Percentiles rank a stretch among this genome's conserved stretches.
Evolutionary conservation across 1,140 invertebrate species (phyloP).

Genomic region (Conopomorpha cramerella): DNA sequence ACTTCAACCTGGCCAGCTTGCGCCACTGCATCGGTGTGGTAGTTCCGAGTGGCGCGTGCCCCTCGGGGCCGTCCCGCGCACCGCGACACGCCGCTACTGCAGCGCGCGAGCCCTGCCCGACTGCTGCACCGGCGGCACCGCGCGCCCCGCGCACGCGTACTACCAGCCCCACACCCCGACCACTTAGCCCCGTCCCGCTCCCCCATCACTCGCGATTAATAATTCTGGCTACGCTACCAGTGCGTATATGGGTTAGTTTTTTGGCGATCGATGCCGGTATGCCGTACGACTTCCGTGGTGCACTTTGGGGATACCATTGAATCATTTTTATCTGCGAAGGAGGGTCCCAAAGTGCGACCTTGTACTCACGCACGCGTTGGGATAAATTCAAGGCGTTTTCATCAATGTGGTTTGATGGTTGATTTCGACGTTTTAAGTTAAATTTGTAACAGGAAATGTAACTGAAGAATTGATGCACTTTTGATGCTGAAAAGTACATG

Average conservation of each 20-base stretch:
- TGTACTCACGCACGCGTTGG: too few species aligned
- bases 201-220: constrained; percentile 32
- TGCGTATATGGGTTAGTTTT: constrained; percentile 58
- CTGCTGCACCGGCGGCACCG: constrained; percentile 1
- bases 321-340: too few species aligned
- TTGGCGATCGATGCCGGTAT: too few species aligned
- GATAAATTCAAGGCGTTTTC: too few species aligned
- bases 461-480: too few species aligned
- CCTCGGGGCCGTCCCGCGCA: constrained; percentile 41
- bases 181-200: constrained; percentile 10
- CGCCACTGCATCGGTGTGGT: constrained; percentile 70
- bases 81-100: constrained; percentile 25
- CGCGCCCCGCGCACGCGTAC: constrained; percentile 8
- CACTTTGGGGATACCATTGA: too few species aligned
- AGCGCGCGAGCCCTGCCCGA: constrained; percentile 30
- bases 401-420: too few species aligned
- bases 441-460: too few species aligned
- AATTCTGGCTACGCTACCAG: constrained; percentile 56
- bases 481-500: too few species aligned
- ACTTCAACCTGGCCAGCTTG: constrained; percentile 75
- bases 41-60: constrained; percentile 39
- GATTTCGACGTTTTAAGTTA: too few species aligned
- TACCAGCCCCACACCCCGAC: constrained; percentile 18
- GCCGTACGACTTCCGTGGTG: too few species aligned
- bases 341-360: too few species aligned